These are phyloP conservation scores for Mythimna loreyi DNA, from an alignment of 2,888 invertebrate species.

Conservation along the genomic window DNA sequence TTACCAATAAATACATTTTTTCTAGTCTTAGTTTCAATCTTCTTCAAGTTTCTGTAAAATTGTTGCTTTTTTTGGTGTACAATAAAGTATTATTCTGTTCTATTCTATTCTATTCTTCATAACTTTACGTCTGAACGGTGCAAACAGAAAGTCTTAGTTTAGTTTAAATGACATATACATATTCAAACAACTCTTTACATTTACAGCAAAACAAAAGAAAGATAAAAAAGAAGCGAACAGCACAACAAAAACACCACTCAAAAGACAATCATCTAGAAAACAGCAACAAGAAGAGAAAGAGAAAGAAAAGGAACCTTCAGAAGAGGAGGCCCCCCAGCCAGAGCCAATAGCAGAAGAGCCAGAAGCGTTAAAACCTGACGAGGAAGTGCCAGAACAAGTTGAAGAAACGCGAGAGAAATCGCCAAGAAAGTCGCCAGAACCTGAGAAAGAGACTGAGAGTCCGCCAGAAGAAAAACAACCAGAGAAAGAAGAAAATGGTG, in stretches of 20 bases:
- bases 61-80: too few relatives aligned
- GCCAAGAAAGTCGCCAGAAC: slow-evolving; percentile 34
- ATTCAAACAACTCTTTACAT: neutral
- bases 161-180: too few relatives aligned
- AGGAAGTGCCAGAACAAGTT: slow-evolving; percentile 33
- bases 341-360: slow-evolving; percentile 40
- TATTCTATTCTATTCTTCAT: too few relatives aligned
- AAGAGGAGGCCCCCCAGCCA: slow-evolving; percentile 67
- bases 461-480: slow-evolving; percentile 46
- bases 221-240: slow-evolving; percentile 74
- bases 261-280: slow-evolving; percentile 82
- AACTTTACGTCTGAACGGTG: too few relatives aligned
- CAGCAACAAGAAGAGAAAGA: slow-evolving; percentile 75
- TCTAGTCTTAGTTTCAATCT: too few relatives aligned
- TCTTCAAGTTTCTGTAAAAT: too few relatives aligned
- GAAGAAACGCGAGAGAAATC: slow-evolving; percentile 37
- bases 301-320: slow-evolving; percentile 64
- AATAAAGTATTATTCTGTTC: too few relatives aligned
- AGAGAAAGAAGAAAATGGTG: slow-evolving; percentile 44
- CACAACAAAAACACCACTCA: slow-evolving; percentile 70
- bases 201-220: slow-evolving; percentile 76
- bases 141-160: too few relatives aligned
- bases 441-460: slow-evolving; percentile 35
- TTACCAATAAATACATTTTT: too few relatives aligned
- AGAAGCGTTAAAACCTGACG: slow-evolving; percentile 36